These are phyloP conservation scores for Plebejus anna DNA, from an alignment of 2,888 invertebrate species.

Conservation along the genomic window DNA sequence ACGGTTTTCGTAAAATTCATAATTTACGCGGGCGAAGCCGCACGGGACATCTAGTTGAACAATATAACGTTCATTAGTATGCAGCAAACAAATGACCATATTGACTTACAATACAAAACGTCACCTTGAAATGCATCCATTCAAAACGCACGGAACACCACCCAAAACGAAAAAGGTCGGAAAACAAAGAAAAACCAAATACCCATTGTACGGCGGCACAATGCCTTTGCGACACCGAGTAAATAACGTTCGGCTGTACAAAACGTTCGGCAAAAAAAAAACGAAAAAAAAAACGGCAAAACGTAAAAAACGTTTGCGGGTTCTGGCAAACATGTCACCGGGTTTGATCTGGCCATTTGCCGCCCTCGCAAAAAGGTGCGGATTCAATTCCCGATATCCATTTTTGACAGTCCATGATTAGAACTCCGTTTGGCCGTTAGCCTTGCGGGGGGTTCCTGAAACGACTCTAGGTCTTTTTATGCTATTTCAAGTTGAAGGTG, in stretches of 20 bases:
- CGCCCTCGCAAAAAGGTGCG: constrained; percentile 59
- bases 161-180: constrained; percentile 46
- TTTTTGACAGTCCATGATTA: constrained; percentile 78
- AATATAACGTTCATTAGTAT: no score
- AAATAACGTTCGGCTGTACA: constrained; percentile 71
- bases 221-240: constrained; percentile 76
- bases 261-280: constrained; percentile 65
- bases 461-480: background rate
- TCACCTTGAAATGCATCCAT: constrained; percentile 46
- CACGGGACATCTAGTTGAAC: no score
- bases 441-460: constrained; percentile 39
- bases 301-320: constrained; percentile 69
- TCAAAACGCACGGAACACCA: constrained; percentile 47
- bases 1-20: no score
- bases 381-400: constrained; percentile 78
- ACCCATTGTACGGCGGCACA: constrained; percentile 70
- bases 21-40: no score
- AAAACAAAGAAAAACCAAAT: constrained; percentile 49
- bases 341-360: constrained; percentile 77
- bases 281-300: background rate
- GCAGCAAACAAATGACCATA: background rate
- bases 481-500: constrained; percentile 9
- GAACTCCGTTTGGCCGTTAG: constrained; percentile 77
- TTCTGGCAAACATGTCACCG: constrained; percentile 74
- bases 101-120: constrained; percentile 37